Base-by-base conservation (phyloP, 23 tunicate genomes). In the Styela clava region DNA sequence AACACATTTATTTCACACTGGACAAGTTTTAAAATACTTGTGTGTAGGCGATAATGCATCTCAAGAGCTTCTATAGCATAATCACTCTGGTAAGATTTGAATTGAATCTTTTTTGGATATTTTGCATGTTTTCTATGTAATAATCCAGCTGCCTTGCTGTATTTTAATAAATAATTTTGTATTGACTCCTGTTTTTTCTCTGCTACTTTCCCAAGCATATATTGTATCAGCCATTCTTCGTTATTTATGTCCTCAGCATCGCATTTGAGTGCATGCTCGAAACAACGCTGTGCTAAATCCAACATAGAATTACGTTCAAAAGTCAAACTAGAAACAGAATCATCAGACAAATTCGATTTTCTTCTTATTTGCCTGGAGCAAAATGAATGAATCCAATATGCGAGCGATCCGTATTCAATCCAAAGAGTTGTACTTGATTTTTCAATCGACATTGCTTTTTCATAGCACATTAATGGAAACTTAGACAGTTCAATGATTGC, bases 311-410 rank as follows among this genome's bases (percentile, higher is more conserved):
- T 28, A 20, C 78, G 78, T 63, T 89, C 79, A 20, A 37, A 34
- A 34, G 26, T 64, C 73, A 30, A 64, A 27, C 31, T n/a, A 78
- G 37, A 18, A 28, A 63, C 78, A 24, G 18, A 18, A 22, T 35
- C 70, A 24, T 76, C 81, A 25, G 37, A 25, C 24, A 62, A 62
- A 18, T 78, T 31, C 33, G 67, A 78, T 74, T 68, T 76, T 52
- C 73, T 27, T 35, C 63, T 84, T 29, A 76, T 36, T 64, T 84
- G 80, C 52, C 88, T 76, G 24, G 98, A 93, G 29, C 74, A 79
- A 77, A 87, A 73, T 18, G 98, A 87, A n/a, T 93, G 98, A 31
- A 96, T 69, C 99, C 99, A 96, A 69, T 96, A 96, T 1, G 92
- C 86, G 33, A 96, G 77, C 24, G 92, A 81, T 19, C 90, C 99